phyloP scores from a whole-genome alignment of 2,888 invertebrate genomes.

The Kryphioiulus occultus region DNA sequence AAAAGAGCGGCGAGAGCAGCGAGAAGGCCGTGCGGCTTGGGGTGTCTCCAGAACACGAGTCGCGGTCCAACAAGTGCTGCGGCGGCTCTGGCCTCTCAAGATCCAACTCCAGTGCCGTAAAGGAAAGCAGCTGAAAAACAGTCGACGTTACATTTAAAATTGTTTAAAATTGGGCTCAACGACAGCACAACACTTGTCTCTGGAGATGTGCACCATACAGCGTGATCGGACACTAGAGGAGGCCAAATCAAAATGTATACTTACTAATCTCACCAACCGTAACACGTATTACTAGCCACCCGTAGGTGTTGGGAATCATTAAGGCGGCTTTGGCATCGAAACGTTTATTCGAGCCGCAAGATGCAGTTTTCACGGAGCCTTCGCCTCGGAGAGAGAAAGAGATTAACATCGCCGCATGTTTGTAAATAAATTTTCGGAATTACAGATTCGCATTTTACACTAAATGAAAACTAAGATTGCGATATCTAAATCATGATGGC shows the following conservation, averaged over 20 bases:
- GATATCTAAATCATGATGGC: too few relatives aligned
- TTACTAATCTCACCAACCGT: neutral
- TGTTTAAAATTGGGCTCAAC: neutral
- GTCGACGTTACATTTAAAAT: neutral
- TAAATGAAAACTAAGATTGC: neutral
- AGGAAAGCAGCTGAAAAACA: neutral
- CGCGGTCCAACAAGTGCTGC: conserved; percentile 37
- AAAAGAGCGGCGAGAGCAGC: conserved; percentile 29
- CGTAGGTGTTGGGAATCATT: neutral
- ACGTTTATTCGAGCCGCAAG: neutral
- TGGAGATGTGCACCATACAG: neutral
- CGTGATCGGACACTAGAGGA: neutral
- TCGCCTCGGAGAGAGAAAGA: neutral
- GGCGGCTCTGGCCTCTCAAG: conserved; percentile 29
- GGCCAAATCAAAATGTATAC: neutral
- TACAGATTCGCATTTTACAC: too few relatives aligned
- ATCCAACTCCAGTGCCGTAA: conserved; percentile 4
- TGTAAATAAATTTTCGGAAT: too few relatives aligned
- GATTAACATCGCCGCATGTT: neutral
- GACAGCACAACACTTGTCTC: neutral
- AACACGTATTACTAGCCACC: neutral
- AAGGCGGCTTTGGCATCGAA: neutral
- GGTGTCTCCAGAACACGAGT: conserved; percentile 43
- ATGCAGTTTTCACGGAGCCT: too few relatives aligned
- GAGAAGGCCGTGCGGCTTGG: conserved; percentile 48